phyloP scores from a whole-genome alignment of 2,113 vertebrate genomes.

The Solea senegalensis region DNA sequence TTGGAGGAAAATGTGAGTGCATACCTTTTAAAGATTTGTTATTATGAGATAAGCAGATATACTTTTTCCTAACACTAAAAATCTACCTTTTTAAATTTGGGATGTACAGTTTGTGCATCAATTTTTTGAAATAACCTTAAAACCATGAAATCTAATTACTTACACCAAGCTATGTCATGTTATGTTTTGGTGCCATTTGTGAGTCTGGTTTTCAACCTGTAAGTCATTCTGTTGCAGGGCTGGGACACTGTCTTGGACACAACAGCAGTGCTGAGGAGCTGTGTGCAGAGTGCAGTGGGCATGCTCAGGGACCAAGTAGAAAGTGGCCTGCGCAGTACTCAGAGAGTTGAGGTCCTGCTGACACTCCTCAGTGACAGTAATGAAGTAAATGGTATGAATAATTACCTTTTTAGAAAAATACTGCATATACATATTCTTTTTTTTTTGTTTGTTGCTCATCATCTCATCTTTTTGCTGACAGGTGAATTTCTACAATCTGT shows the following conservation, averaged over 20 bases:
- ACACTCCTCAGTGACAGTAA: constrained; percentile 80
- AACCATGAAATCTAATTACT: background rate
- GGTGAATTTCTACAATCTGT: constrained; percentile 83
- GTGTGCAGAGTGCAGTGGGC: constrained; percentile 90
- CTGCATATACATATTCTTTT: background rate
- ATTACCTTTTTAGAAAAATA: background rate
- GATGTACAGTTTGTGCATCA: background rate
- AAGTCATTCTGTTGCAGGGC: constrained; percentile 34
- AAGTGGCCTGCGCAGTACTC: constrained; percentile 77
- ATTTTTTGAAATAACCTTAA: background rate
- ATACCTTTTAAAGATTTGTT: background rate
- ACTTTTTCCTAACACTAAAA: background rate
- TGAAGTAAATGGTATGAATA: constrained; percentile 73
- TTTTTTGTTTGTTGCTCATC: background rate
- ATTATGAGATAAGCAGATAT: background rate
- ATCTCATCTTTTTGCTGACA: constrained; percentile 59
- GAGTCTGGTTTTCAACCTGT: constrained; percentile 6
- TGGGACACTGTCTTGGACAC: constrained; percentile 83
- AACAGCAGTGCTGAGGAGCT: constrained; percentile 87
- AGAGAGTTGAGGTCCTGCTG: constrained; percentile 88
- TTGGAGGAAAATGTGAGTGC: constrained; percentile 62
- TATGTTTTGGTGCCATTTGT: background rate
- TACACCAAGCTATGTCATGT: no score
- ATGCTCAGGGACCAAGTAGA: constrained; percentile 86
- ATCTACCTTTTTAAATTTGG: background rate